Evolutionary conservation across 1,140 invertebrate genomes (phyloP).

Genomic region (Conus betulinus): DNA sequence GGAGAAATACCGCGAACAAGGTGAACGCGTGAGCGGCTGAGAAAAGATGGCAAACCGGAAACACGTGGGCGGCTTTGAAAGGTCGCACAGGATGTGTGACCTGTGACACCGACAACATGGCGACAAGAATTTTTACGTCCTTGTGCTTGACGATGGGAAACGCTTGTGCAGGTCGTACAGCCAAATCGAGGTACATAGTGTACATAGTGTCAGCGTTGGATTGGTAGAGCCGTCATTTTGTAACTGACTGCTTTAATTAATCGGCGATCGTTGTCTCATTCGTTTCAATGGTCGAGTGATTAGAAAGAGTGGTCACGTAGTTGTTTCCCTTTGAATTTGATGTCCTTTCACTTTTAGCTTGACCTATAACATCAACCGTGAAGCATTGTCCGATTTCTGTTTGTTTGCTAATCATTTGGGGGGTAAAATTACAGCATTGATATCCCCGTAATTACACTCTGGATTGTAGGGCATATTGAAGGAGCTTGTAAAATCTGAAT

Average conservation of each 20-base stretch:
- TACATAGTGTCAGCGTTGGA: neutral
- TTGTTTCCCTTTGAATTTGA: neutral
- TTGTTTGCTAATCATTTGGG: too few species aligned
- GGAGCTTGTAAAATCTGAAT: too few species aligned
- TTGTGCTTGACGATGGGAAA: neutral
- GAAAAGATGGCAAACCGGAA: neutral
- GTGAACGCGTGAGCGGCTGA: too few species aligned
- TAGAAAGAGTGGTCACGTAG: too few species aligned
- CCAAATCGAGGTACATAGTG: conserved; percentile 18
- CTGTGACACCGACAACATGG: conserved; percentile 28
- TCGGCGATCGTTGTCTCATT: neutral
- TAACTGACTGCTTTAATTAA: neutral
- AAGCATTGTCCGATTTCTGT: too few species aligned
- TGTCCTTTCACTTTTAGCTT: neutral
- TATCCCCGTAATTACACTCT: neutral
- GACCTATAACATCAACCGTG: neutral
- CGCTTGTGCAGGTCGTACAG: conserved; percentile 25
- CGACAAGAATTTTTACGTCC: conserved; percentile 2
- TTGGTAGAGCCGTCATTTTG: neutral
- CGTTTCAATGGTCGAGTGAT: neutral
- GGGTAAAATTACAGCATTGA: neutral
- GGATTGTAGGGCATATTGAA: neutral
- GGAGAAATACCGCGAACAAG: too few species aligned
- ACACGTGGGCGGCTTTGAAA: neutral
- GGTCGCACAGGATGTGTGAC: conserved; percentile 7